A percentile compares a stretch with the other conserved stretches of the same genome.
These are phyloP conservation scores for Nebria brevicollis DNA, from an alignment of 2,888 invertebrate genomes.

Conservation along the genomic window DNA sequence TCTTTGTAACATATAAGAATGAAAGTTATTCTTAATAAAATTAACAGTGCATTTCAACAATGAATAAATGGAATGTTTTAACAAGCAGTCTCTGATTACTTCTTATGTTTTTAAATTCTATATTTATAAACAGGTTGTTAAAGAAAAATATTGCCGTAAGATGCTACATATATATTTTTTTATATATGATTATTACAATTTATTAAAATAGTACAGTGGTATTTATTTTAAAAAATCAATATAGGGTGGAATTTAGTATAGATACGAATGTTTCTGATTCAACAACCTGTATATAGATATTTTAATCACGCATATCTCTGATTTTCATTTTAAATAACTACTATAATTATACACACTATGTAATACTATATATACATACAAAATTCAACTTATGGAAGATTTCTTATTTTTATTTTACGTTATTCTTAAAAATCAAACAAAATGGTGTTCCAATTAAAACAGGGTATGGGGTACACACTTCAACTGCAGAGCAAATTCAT, in stretches of 20 bases:
- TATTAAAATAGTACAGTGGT: neutral
- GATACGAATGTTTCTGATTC: neutral
- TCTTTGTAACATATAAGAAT: constrained; percentile 36
- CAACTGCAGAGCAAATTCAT: constrained; percentile 9
- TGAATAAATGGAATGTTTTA: constrained; percentile 53
- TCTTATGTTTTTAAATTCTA: constrained; percentile 33
- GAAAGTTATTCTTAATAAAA: constrained; percentile 42
- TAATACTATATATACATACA: constrained; percentile 45
- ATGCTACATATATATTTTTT: constrained; percentile 5
- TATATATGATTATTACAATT: neutral
- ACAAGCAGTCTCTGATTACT: constrained; percentile 53
- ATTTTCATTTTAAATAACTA: constrained; percentile 42
- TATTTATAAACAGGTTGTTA: neutral
- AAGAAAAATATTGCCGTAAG: neutral
- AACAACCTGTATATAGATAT: neutral
- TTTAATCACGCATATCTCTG: constrained; percentile 39
- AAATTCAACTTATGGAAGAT: constrained; percentile 46
- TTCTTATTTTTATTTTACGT: constrained; percentile 43
- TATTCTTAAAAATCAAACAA: constrained; percentile 22
- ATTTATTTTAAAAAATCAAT: too few relatives aligned
- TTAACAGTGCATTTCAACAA: constrained; percentile 46
- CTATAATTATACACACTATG: constrained; percentile 44
- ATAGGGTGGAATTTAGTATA: too few relatives aligned
- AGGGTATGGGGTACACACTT: constrained; percentile 27
- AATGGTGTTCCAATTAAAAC: constrained; percentile 43